Evolutionary conservation across 1,140 invertebrate genomes (phyloP).

Genomic region (Holotrichia oblita): DNA sequence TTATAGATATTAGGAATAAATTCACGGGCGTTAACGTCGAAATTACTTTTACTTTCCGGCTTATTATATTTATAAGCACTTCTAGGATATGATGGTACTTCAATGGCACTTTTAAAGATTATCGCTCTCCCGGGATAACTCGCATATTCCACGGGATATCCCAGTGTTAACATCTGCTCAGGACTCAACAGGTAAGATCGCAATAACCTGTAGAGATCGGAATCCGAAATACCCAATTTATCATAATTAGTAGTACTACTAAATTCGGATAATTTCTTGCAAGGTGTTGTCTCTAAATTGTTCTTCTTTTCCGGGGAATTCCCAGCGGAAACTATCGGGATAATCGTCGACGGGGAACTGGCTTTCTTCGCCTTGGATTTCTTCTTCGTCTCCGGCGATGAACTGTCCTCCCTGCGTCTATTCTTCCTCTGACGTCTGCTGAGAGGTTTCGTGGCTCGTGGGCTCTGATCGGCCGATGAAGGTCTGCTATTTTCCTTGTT

Average conservation of each 20-base stretch:
- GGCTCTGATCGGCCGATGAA: conserved; percentile 46
- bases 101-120: conserved; percentile 67
- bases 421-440: conserved; percentile 54
- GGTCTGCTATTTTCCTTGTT: conserved; percentile 56
- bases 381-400: conserved; percentile 54
- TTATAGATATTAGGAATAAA: conserved; percentile 65
- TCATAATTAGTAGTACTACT: conserved; percentile 42
- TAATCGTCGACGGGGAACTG: not conserved
- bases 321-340: conserved; percentile 1
- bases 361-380: conserved; percentile 43
- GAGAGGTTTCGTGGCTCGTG: conserved; percentile 47
- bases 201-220: conserved; percentile 62
- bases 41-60: conserved; percentile 46
- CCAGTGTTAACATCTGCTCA: conserved; percentile 73
- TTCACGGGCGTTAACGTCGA: conserved; percentile 72
- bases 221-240: conserved; percentile 61
- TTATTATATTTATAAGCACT: conserved; percentile 36
- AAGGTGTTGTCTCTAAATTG: not conserved
- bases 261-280: not conserved
- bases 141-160: conserved; percentile 76
- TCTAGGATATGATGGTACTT: conserved; percentile 31
- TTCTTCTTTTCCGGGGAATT: conserved; percentile 5
- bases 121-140: conserved; percentile 69
- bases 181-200: conserved; percentile 70
- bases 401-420: conserved; percentile 54